Conservation (phyloP, 2,888 invertebrate genomes). For the Caenorhabditis sp. region DNA sequence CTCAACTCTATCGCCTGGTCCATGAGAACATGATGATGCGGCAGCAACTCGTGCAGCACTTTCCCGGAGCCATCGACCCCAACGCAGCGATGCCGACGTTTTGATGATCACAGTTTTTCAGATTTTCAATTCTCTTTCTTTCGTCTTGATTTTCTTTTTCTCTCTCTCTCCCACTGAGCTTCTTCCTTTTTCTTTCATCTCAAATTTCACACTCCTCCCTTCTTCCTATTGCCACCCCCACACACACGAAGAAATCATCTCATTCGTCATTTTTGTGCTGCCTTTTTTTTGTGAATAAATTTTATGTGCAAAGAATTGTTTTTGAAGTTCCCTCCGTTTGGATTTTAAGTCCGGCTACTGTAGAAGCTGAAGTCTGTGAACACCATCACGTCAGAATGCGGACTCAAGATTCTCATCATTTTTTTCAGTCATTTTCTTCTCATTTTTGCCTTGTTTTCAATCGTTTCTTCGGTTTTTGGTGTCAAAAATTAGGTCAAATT, state of each 20-base stretch:
- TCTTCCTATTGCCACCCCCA: slow-evolving; percentile 6
- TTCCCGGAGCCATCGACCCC: not conserved
- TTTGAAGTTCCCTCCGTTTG: not conserved
- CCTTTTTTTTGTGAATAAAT: slow-evolving; percentile 1
- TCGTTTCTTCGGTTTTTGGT: not conserved
- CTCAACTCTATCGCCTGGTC: not conserved
- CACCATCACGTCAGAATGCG: slow-evolving; percentile 28
- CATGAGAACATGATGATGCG: not conserved
- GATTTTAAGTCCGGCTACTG: slow-evolving; percentile 25
- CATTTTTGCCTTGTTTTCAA: not conserved
- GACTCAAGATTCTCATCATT: slow-evolving; percentile 11
- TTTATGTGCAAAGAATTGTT: not conserved
- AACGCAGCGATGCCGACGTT: not conserved
- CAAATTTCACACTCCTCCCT: slow-evolving; percentile 14
- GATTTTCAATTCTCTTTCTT: not conserved
- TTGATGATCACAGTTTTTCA: not conserved
- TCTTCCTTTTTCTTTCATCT: too few species aligned
- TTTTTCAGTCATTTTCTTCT: not conserved
- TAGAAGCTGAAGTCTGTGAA: slow-evolving; percentile 9
- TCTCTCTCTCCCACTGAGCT: too few species aligned
- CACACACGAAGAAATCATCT: not conserved
- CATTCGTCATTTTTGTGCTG: not conserved
- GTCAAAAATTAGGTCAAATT: too few species aligned
- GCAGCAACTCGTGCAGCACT: not conserved
- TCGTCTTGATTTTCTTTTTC: not conserved